Base-by-base conservation (phyloP, 2,113 vertebrate genomes). In the Pollachius pollachius region DNA sequence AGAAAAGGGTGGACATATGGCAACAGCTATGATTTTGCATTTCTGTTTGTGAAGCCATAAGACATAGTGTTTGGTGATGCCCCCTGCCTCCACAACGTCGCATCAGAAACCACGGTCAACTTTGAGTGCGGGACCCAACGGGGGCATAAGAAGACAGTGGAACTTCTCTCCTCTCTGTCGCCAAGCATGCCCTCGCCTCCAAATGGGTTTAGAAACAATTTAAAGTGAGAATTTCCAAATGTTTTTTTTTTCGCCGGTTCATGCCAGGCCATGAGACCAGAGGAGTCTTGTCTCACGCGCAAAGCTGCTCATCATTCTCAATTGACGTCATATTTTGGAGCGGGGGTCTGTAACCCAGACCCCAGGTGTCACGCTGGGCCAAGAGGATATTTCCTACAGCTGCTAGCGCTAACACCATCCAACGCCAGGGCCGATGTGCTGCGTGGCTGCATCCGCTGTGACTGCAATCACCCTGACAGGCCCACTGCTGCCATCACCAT, bases 311-410 rank as follows among this genome's bases (percentile, higher is more conserved):
- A 15, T 67, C 60, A 58, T 34, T 67, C 68, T 59, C 21, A 65
- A 48, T 59, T 1, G 62, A 7, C 69, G 41, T 67, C n/a, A 56
- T 74, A 17, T 68, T 30, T 75, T 78, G 67, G 12, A 71, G 37
- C n/a, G 12, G 58, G 57, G 58, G 61, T 62, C 68, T 48, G 66
- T 62, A 62, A 66, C 57, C 64, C 25, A 27, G 23, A 9, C 54
- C 58, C 23, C 23, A n/a, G 56, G 69, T 62, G 56, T 64, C 37
- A 21, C 59, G 27, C n/a, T n/a, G 27, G 34, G 34, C 16, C 41
- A 64, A 9, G 13, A 54, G 52, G 34, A 13, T 62, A 54, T 25
- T 27, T 30, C n/a, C 48, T 2, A 64, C 62, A 27, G 34, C 62
- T 34, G 34, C 25, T 73, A 57, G 52, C 41, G 64, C 17, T n/a